Evolutionary conservation across 2,888 invertebrate genomes (phyloP), one percentile per base, ranked within the genome.

Genomic region (Pheosia tremula): DNA sequence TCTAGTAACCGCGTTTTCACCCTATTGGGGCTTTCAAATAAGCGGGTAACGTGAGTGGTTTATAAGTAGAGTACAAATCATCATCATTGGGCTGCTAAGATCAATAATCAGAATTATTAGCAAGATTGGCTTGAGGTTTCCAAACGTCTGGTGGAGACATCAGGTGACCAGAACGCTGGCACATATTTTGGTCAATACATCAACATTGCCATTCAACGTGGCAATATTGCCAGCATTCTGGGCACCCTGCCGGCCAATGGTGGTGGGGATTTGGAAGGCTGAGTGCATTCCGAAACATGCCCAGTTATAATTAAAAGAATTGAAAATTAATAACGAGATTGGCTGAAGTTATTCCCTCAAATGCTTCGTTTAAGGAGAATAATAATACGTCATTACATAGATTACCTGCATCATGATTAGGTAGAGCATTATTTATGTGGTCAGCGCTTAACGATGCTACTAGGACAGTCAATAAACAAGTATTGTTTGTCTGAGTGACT

Each of bases 1-100:
- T 66, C 68, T 67, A 69, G 75, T 71, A 62, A 67, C 74, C 71
- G 67, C 61, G 50, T 63, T 71, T 74, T 75, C 72, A 71, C 37
- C 37, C 4, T 68, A 58, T 59, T 24, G 9, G 39, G 57, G 71
- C 66, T 49, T 60, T 57, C 9, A 57, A 71, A 59, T 54, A 13
- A 52, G 66, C 68, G 67, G 24, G 43, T 37, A 9, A 8, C 8
- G 9, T n/a, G n/a, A n/a, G 9, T 39, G 39, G 5, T 39, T 39
- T 39, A 39, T 1, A 39, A 6, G 39, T 39, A 39, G 39, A 39
- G 5, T 39, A 43, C 5, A 47, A 47, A 47, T 37, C 59, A 38
- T 10, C 43, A 58, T 37, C 24, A 9, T 50, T 24, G 24, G 24
- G 1, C 7, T 24, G 24, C 24, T 10, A 24, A 8, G 24, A 13